Percentiles rank a stretch among this genome's conserved stretches.
These are phyloP conservation scores for Antennarius maculatus DNA, from an alignment of 2,797 vertebrate genomes.

Conservation along the genomic window DNA sequence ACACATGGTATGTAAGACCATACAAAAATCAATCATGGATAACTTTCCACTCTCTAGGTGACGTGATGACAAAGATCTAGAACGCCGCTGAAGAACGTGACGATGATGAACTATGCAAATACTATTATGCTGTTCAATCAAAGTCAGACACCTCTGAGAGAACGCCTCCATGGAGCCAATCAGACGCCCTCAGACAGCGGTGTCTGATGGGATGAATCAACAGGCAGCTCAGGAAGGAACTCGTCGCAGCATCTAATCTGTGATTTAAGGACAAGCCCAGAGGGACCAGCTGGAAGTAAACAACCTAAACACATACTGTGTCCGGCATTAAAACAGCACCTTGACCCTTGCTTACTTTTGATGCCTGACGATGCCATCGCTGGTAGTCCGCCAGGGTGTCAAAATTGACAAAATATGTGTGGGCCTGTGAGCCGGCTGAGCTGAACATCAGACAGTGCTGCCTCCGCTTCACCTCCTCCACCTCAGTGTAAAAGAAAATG, in stretches of 20 bases:
- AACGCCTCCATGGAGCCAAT: conserved; percentile 36
- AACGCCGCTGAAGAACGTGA: neutral
- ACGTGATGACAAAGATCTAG: conserved; percentile 12
- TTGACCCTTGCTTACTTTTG: conserved; percentile 85
- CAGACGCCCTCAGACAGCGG: conserved; percentile 23
- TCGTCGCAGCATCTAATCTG: conserved; percentile 20
- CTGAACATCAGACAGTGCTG: conserved; percentile 92
- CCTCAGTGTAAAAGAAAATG: conserved; percentile 70
- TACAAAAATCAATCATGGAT: conserved; percentile 17
- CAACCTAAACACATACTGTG: conserved; percentile 10
- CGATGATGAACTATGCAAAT: conserved; percentile 7
- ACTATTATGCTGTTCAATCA: conserved; percentile 24
- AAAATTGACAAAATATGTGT: conserved; percentile 94
- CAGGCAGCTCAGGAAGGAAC: conserved; percentile 20
- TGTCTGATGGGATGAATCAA: conserved; percentile 30
- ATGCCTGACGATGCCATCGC: conserved; percentile 93
- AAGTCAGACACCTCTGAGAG: conserved; percentile 16
- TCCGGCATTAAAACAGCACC: conserved; percentile 7
- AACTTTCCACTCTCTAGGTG: conserved; percentile 26
- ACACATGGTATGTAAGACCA: conserved; percentile 16
- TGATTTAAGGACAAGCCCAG: conserved; percentile 24
- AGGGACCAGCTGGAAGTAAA: conserved; percentile 24
- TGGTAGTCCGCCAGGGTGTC: conserved; percentile 90
- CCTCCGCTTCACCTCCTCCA: conserved; percentile 92
- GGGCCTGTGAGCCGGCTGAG: conserved; percentile 91